A percentile compares a stretch with the other conserved stretches of the same genome.
These are phyloP conservation scores for Cephalopholis sonnerati DNA, from an alignment of 2,113 vertebrate species.

Conservation along the genomic window DNA sequence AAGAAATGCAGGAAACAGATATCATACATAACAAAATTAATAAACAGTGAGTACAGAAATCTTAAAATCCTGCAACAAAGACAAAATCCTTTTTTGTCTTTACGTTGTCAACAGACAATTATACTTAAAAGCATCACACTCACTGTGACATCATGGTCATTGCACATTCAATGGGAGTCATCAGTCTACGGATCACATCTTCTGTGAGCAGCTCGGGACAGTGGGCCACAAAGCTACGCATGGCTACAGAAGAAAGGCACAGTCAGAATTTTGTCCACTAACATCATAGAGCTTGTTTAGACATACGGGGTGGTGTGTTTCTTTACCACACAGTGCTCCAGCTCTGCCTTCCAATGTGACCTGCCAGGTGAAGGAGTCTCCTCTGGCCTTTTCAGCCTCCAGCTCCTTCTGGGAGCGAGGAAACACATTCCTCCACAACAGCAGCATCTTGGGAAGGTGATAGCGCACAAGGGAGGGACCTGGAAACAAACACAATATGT, in stretches of 20 bases:
- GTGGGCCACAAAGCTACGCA: slow-evolving; percentile 99
- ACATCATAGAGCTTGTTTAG: background rate
- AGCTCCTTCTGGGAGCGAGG: slow-evolving; percentile 97
- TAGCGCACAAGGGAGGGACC: slow-evolving; percentile 97
- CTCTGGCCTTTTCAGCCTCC: slow-evolving; percentile 97
- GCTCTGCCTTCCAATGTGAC: slow-evolving; percentile 97
- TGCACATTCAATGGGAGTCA: slow-evolving; percentile 98
- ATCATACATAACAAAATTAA: background rate
- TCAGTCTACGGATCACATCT: slow-evolving; percentile 96
- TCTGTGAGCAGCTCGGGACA: slow-evolving; percentile 98
- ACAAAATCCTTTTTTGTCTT: background rate
- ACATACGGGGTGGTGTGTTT: background rate
- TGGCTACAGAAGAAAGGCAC: slow-evolving; percentile 84
- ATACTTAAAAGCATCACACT: slow-evolving; percentile 77
- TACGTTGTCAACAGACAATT: background rate
- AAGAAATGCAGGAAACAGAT: background rate
- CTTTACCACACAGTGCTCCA: slow-evolving; percentile 96
- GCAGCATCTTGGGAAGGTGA: slow-evolving; percentile 98
- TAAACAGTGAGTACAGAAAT: background rate
- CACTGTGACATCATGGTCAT: slow-evolving; percentile 99
- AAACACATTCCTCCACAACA: slow-evolving; percentile 97
- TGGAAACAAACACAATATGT: slow-evolving; percentile 58
- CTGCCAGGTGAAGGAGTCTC: slow-evolving; percentile 98
- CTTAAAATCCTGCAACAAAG: background rate
- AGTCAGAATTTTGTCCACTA: background rate